Evolutionary conservation across 2,888 invertebrate species (phyloP), one percentile per base, ranked within the genome.

Genomic region (Graphium colonna): DNA sequence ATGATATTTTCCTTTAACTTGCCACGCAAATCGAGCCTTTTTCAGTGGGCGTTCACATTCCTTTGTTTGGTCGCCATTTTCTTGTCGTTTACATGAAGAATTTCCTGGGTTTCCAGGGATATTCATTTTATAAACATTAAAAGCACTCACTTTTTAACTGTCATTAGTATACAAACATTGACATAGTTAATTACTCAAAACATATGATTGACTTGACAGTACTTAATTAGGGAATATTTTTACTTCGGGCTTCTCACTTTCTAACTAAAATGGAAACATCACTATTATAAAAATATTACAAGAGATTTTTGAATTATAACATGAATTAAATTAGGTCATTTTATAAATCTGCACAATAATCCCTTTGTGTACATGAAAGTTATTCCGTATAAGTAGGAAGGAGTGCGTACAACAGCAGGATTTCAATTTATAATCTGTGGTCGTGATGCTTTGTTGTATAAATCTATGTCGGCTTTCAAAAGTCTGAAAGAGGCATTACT

Each of bases 21-120:
- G 92, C 93, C 93, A 93, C 51, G 92, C 89, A 78, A 91, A 93
- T 65, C 91, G 86, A 55, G 93, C 93, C 78, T 93, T 93, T 75
- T 93, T 93, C 63, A 92, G 84, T 69, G 92, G 92, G 78, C 92
- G 90, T 67, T 91, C 91, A 53, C 83, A 79, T 61, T 90, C 90
- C 69, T 75, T 71, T 51, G 77, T 71, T 60, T 74, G 83, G 85
- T 86, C 83, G 89, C 90, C 85, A 85, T 87, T 84, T 78, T 90
- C 88, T 78, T 80, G 84, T 72, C 80, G 81, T 75, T 83, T 89
- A 65, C 83, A 79, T 57, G 91, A 90, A 57, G 90, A 81, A 65
- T 90, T 87, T 55, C 85, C 91, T 59, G 67, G 57, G 53, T 75
- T 73, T 69, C 76, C 77, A 59, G 79, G 65, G 51, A 67, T 67